Base-by-base conservation (phyloP, 2,113 vertebrate species). In the Nothocercus julius region DNA sequence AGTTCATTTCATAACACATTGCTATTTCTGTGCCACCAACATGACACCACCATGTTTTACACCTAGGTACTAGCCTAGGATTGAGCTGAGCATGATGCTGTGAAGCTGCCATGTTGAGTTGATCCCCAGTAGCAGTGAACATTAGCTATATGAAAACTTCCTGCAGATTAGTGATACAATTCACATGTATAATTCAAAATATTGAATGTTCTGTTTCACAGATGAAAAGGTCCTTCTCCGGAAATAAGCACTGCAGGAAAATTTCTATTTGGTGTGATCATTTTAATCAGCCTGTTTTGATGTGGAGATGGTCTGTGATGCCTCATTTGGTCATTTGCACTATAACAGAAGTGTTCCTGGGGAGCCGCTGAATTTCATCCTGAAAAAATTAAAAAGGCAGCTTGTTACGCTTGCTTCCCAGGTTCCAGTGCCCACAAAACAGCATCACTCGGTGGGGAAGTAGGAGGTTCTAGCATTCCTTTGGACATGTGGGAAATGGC, bases 401-500 rank as follows among this genome's bases (percentile, higher is more conserved):
- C 69, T 79, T 92, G 77, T 87, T 96, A 72, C 61, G 1, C 87
- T 96, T 85, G 64, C 90, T 92, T 92, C 93, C 92, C 92, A 34
- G 67, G 66, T 93, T 91, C 87, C 87, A 45, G 22, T 90, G 79
- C 89, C 94, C 95, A 93, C 87, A 95, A 94, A 94, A 82, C 85
- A 93, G 92, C 93, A 93, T 94, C 92, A 68, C 89, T 95, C 92
- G 82, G 7, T 94, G 77, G 95, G 87, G 90, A 95, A 94, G 86
- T 82, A 86, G 92, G 87, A 91, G 89, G 67, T 95, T 85, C 93
- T 90, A 93, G 75, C 95, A 97, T 97, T 96, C 94, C 90, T 94
- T 78, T 81, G 95, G 95, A 83, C 19, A 13, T 96, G 97, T 95
- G 97, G 97, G 95, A 96, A 96, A 97, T 92, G 74, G 94, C 92